These are phyloP conservation scores for Archilochus colubris DNA, from an alignment of 2,113 vertebrate species.

Conservation along the genomic window DNA sequence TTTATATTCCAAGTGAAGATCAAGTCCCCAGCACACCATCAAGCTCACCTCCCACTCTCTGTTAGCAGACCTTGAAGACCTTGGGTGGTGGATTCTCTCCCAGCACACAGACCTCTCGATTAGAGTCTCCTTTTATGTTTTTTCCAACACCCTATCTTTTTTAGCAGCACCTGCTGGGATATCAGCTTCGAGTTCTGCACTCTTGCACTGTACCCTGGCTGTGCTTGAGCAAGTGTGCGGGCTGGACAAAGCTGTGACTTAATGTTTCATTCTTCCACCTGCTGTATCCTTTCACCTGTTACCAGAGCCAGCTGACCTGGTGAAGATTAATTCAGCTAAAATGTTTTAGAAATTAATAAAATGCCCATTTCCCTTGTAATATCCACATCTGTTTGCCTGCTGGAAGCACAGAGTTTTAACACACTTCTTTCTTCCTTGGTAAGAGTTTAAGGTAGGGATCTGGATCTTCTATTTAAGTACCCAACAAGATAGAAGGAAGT, in stretches of 20 bases:
- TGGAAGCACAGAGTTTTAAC: neutral
- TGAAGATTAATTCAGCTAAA: neutral
- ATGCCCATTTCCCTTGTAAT: slow-evolving; percentile 23
- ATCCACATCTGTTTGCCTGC: neutral
- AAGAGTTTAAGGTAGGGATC: neutral
- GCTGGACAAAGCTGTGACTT: rapidly evolving
- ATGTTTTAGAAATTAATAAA: neutral
- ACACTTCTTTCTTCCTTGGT: slow-evolving; percentile 21
- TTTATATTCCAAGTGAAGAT: neutral
- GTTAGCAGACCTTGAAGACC: neutral
- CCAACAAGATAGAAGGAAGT: neutral
- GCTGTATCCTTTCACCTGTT: neutral
- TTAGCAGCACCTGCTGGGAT: neutral
- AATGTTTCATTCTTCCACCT: neutral
- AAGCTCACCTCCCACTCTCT: neutral
- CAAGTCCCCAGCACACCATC: neutral
- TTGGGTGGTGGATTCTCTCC: neutral
- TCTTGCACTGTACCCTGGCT: neutral
- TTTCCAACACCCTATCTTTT: neutral
- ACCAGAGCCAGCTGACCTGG: neutral
- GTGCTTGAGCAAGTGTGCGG: neutral
- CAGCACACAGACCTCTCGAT: neutral
- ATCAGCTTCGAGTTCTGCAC: rapidly evolving
- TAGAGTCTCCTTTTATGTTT: neutral
- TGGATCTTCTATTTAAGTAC: slow-evolving; percentile 29